phyloP scores from a whole-genome alignment of 1,140 invertebrate genomes.

The Bombus consobrinus region DNA sequence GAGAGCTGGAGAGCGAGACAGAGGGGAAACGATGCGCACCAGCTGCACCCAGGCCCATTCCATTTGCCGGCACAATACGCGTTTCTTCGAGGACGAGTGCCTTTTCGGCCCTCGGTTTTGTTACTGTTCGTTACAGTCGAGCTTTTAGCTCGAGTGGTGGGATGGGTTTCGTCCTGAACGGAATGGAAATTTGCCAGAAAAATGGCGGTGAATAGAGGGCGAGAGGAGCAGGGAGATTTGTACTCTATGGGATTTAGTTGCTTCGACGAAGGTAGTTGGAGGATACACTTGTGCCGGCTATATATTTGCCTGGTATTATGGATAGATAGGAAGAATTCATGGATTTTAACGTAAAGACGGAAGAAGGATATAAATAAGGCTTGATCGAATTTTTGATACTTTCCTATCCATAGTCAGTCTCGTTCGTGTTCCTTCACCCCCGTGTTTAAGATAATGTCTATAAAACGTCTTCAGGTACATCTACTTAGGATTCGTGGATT shows the following conservation, averaged over 20 bases:
- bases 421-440: not conserved
- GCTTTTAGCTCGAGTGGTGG: not conserved
- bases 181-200: constrained; percentile 16
- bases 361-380: too few relatives aligned
- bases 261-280: not conserved
- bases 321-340: not conserved
- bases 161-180: not conserved
- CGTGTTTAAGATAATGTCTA: not conserved
- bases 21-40: constrained; percentile 65
- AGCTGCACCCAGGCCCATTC: constrained; percentile 74
- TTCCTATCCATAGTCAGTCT: not conserved
- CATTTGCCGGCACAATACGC: constrained; percentile 65
- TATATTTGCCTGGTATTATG: not conserved
- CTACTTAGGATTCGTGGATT: not conserved
- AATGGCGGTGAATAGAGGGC: not conserved
- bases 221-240: not conserved
- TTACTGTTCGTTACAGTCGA: not conserved
- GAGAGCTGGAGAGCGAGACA: constrained; percentile 28
- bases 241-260: too few relatives aligned
- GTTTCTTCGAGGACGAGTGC: constrained; percentile 21
- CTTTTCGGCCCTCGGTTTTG: not conserved
- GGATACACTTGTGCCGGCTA: not conserved
- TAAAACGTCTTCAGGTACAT: not conserved
- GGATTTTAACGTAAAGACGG: not conserved
- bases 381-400: too few relatives aligned